Evolutionary conservation across 1,140 invertebrate genomes (phyloP).

Genomic region (Diorhabda carinulata): DNA sequence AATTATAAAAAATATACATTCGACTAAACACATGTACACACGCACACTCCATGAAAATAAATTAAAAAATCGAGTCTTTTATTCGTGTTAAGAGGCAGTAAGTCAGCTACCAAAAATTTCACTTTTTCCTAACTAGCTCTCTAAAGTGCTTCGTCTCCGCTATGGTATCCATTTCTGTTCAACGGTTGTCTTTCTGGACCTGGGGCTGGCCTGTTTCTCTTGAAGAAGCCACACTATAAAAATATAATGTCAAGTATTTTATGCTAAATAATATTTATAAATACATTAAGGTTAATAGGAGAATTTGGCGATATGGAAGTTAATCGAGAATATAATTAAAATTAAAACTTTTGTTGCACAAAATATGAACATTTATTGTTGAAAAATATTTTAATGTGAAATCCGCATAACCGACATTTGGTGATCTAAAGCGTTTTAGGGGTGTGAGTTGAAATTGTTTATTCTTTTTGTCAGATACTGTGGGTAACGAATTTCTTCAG

Average conservation of each 20-base stretch:
- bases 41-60: slow-evolving; percentile 17
- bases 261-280: too few species aligned
- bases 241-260: neutral
- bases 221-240: slow-evolving; percentile 88
- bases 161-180: slow-evolving; percentile 67
- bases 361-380: too few species aligned
- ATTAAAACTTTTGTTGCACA: too few species aligned
- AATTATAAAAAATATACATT: slow-evolving; percentile 8
- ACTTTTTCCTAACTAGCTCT: slow-evolving; percentile 26
- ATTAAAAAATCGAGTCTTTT: slow-evolving; percentile 20
- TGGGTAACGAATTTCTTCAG: too few species aligned
- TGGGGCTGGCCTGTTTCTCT: slow-evolving; percentile 77
- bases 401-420: too few species aligned
- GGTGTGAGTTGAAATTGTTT: too few species aligned
- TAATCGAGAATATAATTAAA: too few species aligned
- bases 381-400: too few species aligned
- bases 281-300: too few species aligned
- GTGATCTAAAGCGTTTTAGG: too few species aligned
- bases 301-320: too few species aligned
- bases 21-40: slow-evolving; percentile 23
- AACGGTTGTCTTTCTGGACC: slow-evolving; percentile 79
- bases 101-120: slow-evolving; percentile 30
- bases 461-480: too few species aligned
- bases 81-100: slow-evolving; percentile 19
- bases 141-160: slow-evolving; percentile 64